phyloP scores from a whole-genome alignment of 2,797 vertebrate genomes.

The Leptatherina wallacei region DNA sequence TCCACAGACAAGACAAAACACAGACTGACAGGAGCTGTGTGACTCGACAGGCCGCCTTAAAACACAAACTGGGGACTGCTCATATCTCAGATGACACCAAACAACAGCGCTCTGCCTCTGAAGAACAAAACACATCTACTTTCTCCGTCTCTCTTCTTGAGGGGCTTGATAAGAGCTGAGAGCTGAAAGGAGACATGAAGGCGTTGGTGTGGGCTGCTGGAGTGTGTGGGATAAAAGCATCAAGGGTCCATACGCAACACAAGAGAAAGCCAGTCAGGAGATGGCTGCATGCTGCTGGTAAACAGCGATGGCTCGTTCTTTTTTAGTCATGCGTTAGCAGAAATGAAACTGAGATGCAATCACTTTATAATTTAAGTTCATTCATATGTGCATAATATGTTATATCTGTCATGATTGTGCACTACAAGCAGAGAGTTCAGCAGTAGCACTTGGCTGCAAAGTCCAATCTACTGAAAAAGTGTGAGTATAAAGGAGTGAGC shows the following conservation, averaged over 20 bases:
- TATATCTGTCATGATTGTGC: not conserved
- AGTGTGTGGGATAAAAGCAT: conserved; percentile 62
- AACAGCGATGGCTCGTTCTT: not conserved
- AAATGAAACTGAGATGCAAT: conserved; percentile 8
- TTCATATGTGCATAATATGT: not conserved
- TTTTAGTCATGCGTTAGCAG: not conserved
- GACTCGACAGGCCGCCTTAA: conserved; percentile 24
- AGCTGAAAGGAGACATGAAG: conserved; percentile 43
- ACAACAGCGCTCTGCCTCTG: conserved; percentile 37
- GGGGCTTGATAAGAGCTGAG: conserved; percentile 54
- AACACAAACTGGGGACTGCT: conserved; percentile 13
- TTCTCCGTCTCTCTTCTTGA: conserved; percentile 25
- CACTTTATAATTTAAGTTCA: not conserved
- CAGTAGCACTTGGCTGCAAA: not conserved
- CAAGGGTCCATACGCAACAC: conserved; percentile 28
- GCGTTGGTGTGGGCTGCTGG: conserved; percentile 51
- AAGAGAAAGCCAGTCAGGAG: conserved; percentile 25
- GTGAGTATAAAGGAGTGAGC: not conserved
- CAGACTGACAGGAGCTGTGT: conserved; percentile 33
- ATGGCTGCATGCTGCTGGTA: conserved; percentile 14
- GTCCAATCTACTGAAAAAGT: too few species aligned
- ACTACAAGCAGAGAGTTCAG: not conserved
- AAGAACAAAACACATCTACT: conserved; percentile 48
- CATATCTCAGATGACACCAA: conserved; percentile 21
- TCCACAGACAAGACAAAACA: conserved; percentile 18